A percentile compares a stretch with the other conserved stretches of the same genome.
Evolutionary conservation across 1,140 invertebrate genomes (phyloP).

Genomic region (Plutomurus gul): DNA sequence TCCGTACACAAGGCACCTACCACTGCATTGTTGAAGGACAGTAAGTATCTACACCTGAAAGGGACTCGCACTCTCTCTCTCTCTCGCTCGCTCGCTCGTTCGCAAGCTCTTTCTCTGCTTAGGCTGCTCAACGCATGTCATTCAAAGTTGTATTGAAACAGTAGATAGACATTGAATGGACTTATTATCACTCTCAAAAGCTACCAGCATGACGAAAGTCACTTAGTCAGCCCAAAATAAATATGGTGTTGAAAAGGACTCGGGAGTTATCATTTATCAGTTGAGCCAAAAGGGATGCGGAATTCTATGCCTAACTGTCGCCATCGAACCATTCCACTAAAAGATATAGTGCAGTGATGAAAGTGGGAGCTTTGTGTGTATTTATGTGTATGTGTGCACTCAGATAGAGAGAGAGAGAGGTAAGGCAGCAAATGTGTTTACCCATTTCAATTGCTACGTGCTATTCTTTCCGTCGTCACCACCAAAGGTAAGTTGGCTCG

Average conservation of each 20-base stretch:
- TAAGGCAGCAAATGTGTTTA: not conserved
- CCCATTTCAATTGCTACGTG: not conserved
- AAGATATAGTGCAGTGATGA: not conserved
- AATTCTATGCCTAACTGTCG: not conserved
- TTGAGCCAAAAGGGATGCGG: not conserved
- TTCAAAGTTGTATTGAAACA: not conserved
- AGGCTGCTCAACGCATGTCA: too few relatives aligned
- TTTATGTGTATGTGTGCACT: not conserved
- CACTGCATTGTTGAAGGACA: too few relatives aligned
- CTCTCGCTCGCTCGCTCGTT: too few relatives aligned
- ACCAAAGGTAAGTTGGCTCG: too few relatives aligned
- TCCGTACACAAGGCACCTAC: too few relatives aligned
- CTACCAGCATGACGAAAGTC: slow-evolving; percentile 21
- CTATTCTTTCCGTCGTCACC: too few relatives aligned
- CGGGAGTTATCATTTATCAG: not conserved
- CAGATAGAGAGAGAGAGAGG: not conserved
- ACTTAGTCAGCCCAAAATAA: slow-evolving; percentile 23
- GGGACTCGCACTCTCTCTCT: too few relatives aligned
- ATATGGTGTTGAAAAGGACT: not conserved
- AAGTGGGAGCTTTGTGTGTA: not conserved
- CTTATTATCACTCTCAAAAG: slow-evolving; percentile 9
- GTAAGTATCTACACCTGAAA: too few relatives aligned
- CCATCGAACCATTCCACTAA: not conserved
- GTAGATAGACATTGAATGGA: not conserved
- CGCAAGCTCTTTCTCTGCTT: too few relatives aligned